Evolutionary conservation across 2,888 invertebrate genomes (phyloP).

Genomic region (Scaptomyza flava): DNA sequence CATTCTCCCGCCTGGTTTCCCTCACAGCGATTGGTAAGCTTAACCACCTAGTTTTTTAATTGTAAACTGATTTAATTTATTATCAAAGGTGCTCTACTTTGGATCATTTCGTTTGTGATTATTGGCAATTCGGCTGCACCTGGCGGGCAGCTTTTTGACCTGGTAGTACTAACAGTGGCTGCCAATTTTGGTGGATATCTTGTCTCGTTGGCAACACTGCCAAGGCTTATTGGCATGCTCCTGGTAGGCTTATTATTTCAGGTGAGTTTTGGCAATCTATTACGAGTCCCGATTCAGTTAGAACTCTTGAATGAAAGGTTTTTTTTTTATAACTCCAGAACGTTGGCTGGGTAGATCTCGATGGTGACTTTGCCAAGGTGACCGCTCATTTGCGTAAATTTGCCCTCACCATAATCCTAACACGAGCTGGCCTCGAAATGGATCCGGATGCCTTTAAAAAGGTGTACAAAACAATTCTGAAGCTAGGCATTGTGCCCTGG

Average conservation of each 20-base stretch:
- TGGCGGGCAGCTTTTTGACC: constrained; percentile 92
- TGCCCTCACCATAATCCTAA: constrained; percentile 95
- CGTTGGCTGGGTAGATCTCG: constrained; percentile 89
- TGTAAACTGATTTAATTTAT: not conserved
- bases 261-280: constrained; percentile 60
- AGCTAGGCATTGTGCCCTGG: constrained; percentile 95
- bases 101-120: constrained; percentile 91
- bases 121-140: constrained; percentile 93
- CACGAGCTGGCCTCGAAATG: constrained; percentile 96
- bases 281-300: not conserved
- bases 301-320: too few species aligned
- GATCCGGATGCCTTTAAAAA: constrained; percentile 94
- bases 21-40: constrained; percentile 88
- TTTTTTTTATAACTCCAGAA: constrained; percentile 85
- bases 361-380: constrained; percentile 88
- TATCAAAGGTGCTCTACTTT: constrained; percentile 87
- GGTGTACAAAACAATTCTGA: constrained; percentile 92
- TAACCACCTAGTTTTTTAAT: too few species aligned
- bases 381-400: constrained; percentile 92
- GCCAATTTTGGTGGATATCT: constrained; percentile 94
- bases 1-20: constrained; percentile 91
- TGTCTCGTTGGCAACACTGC: constrained; percentile 91
- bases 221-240: constrained; percentile 94
- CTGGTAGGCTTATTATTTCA: constrained; percentile 90
- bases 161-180: constrained; percentile 90